phyloP scores from a whole-genome alignment of 2,797 vertebrate genomes.

The Acanthis flammea region DNA sequence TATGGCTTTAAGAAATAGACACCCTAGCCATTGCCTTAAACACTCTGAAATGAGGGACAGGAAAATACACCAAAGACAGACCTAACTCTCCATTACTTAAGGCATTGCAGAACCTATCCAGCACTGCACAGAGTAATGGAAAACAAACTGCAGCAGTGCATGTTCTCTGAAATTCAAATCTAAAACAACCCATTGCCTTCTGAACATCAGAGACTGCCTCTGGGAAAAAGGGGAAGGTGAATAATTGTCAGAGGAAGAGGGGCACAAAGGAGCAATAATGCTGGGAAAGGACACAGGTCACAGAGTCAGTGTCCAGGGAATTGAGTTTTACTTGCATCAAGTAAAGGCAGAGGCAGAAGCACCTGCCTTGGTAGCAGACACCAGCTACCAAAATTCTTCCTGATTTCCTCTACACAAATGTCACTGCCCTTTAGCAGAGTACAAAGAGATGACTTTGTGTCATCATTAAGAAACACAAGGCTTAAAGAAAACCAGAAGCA shows the following conservation, averaged over 20 bases:
- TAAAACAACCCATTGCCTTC: not conserved
- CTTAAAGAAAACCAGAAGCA: not conserved
- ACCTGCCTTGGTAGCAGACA: not conserved
- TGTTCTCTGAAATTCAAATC: not conserved
- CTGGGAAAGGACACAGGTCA: not conserved
- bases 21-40: not conserved
- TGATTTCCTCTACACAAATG: not conserved
- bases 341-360: not conserved
- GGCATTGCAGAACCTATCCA: not conserved
- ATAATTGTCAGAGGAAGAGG: not conserved
- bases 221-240: not conserved
- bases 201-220: not conserved
- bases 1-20: not conserved
- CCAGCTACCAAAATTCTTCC: not conserved
- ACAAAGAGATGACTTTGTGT: not conserved
- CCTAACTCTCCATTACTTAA: not conserved
- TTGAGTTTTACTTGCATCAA: not conserved
- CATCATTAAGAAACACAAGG: not conserved
- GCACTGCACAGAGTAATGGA: not conserved
- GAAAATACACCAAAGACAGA: not conserved
- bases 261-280: not conserved
- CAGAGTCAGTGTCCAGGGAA: not conserved
- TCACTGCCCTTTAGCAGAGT: not conserved
- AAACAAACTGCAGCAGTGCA: not conserved
- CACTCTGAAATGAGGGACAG: not conserved